Conservation (phyloP, 2,888 invertebrate species). For the Ectemnius cavifrons region DNA sequence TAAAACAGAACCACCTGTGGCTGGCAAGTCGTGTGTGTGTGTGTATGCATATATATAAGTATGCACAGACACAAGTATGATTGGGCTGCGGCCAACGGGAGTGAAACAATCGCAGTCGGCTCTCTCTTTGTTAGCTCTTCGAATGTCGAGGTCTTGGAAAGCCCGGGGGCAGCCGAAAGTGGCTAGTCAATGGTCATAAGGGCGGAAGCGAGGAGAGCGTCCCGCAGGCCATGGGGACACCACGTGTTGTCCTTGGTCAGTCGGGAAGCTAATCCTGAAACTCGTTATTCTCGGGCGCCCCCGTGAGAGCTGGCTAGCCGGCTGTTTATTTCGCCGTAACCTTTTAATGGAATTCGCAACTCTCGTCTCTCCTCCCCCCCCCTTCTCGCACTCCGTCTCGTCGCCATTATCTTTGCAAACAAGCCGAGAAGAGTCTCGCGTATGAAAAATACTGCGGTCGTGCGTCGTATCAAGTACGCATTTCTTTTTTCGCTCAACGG, state of each 20-base stretch:
- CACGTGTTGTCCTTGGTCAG: constrained; percentile 5
- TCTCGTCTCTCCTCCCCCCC: no score
- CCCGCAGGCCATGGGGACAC: background rate
- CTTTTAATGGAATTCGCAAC: background rate
- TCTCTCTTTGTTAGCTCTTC: background rate
- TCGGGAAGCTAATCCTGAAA: no score
- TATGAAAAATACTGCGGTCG: no score
- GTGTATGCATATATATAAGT: constrained; percentile 21
- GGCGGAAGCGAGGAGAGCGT: background rate
- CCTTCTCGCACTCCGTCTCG: no score
- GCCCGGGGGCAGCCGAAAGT: background rate
- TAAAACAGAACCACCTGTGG: constrained; percentile 73
- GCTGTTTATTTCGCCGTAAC: background rate
- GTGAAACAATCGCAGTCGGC: constrained; percentile 2
- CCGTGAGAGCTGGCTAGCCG: no score
- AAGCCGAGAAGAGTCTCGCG: no score
- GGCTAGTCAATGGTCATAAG: background rate
- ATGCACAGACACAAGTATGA: constrained; percentile 25
- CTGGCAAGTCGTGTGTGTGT: constrained; percentile 36
- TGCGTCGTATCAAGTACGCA: no score
- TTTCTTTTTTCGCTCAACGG: background rate
- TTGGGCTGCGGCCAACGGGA: constrained; percentile 27
- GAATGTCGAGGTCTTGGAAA: background rate
- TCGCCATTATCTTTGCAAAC: no score
- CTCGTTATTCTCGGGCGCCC: no score